A percentile compares a stretch with the other conserved stretches of the same genome.
Conservation (phyloP, 2,113 vertebrate species). For the Cryptomyrus ogoouensis region DNA sequence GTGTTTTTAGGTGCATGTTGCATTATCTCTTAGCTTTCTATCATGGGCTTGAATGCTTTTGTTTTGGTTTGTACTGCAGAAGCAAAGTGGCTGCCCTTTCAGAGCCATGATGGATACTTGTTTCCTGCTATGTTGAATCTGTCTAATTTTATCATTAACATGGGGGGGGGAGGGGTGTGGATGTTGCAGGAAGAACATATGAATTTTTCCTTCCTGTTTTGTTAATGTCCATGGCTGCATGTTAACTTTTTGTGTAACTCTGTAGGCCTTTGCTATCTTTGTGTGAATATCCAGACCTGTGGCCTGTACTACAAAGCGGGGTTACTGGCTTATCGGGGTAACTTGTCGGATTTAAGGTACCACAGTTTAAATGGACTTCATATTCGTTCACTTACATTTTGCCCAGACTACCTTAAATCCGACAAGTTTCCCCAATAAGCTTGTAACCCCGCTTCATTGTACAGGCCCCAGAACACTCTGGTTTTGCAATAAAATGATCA, state of each 20-base stretch:
- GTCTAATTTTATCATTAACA: background rate
- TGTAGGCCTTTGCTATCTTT: background rate
- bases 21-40: background rate
- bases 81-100: background rate
- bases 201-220: background rate
- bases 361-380: too few relatives aligned
- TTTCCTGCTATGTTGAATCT: background rate
- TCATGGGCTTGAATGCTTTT: background rate
- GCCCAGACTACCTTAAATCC: too few relatives aligned
- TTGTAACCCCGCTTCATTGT: too few relatives aligned
- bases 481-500: background rate
- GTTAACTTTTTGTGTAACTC: background rate
- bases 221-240: background rate
- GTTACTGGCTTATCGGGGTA: too few relatives aligned
- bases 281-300: background rate
- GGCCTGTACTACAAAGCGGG: too few relatives aligned
- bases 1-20: background rate
- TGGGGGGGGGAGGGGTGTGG: too few relatives aligned
- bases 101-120: too few relatives aligned
- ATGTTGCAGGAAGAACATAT: background rate
- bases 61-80: background rate
- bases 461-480: background rate
- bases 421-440: too few relatives aligned
- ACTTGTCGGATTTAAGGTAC: too few relatives aligned
- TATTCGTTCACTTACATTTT: too few relatives aligned